Evolutionary conservation across 2,888 invertebrate genomes (phyloP), one percentile per base, ranked within the genome.

Genomic region (Sarcophaga caerulescens): DNA sequence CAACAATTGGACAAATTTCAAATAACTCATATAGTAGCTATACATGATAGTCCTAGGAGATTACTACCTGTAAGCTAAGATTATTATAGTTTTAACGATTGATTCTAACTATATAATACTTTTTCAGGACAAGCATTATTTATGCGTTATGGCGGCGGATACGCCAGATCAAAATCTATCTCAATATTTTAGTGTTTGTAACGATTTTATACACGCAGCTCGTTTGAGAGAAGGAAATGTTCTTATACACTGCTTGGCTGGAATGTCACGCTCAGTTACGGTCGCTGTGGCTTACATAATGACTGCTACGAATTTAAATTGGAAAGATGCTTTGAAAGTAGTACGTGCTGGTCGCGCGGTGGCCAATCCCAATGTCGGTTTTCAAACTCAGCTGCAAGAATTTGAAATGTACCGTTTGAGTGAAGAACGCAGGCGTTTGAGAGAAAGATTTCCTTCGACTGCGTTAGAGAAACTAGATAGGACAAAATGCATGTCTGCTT

Each of bases 231-330:
- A 98, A 84, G 98, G 99, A 73, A 97, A 96, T 92, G 98, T 98
- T 63, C 95, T 99, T 44, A 98, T 99, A 90, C 99, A 99, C 93
- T 99, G 99, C 93, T 94, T 99, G 91, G 99, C 99, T 23, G 99
- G 99, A 47, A 98, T 99, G 96, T 99, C 99, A 1, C 95, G 99
- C 25, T 98, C 98, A 91, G 99, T 99, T 88, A 98, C 99, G 0
- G 97, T 99, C 77, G 97, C 98, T 0, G 98, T 98, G 8, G 99
- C 99, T 62, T 99, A 99, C 94, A 97, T 99, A 88, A 99, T 99
- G 98, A 97, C 98, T 68, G 97, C 97, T 85, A 98, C 99, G 45
- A 94, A 96, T 87, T 94, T 99, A 71, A 96, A 95, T 81, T 98
- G 98, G 98, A 97, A 98, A 89, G 98, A 99, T 91, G 96, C 98